Percentiles rank a stretch among this genome's conserved stretches.
Conservation (phyloP, 2,797 vertebrate genomes). For the Sebastes ruberrimus region DNA sequence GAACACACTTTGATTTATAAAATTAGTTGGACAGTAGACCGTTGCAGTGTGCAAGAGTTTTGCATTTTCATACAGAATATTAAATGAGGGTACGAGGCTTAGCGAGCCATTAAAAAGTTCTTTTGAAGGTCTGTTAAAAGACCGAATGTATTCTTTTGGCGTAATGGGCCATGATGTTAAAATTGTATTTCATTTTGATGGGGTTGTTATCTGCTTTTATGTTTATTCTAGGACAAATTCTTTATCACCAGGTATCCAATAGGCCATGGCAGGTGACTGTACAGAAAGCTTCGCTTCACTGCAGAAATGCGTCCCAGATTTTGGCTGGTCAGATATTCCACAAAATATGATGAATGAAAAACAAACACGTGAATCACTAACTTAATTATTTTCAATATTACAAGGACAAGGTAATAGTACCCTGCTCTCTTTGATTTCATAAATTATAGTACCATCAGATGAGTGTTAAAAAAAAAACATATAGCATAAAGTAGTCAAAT, state of each 20-base stretch:
- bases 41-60: background rate
- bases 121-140: constrained; percentile 16
- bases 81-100: background rate
- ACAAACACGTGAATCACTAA: background rate
- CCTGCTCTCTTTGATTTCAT: background rate
- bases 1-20: constrained; percentile 9
- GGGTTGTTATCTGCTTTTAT: background rate
- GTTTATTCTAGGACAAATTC: background rate
- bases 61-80: background rate
- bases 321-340: background rate
- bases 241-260: background rate
- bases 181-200: constrained; percentile 2
- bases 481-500: background rate
- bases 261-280: background rate
- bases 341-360: background rate
- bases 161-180: background rate
- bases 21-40: background rate
- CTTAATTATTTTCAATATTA: background rate
- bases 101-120: background rate
- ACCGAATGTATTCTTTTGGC: background rate
- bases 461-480: background rate
- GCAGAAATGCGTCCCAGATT: rapidly evolving
- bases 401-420: background rate
- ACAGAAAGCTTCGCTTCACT: background rate
- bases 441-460: background rate